Evolutionary conservation across 2,888 invertebrate genomes (phyloP).

Genomic region (Dasypolia templi): DNA sequence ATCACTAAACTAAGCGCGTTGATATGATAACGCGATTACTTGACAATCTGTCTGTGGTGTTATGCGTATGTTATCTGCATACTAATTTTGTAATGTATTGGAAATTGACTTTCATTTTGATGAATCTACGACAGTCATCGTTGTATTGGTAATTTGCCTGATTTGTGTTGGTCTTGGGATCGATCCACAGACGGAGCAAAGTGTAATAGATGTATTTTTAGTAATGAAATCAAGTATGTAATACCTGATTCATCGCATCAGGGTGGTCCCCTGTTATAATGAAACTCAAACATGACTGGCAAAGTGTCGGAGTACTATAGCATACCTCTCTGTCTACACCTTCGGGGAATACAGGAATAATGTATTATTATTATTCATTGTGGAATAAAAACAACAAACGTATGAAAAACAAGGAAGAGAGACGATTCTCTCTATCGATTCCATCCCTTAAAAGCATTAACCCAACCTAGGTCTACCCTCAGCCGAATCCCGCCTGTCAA

Average conservation of each 20-base stretch:
- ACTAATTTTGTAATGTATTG: slow-evolving; percentile 5
- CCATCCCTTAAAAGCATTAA: not conserved
- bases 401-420: not conserved
- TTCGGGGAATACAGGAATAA: not conserved
- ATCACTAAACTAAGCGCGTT: slow-evolving; percentile 43
- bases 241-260: not conserved
- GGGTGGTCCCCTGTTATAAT: not conserved
- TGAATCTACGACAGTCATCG: not conserved
- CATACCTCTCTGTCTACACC: not conserved
- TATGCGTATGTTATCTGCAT: slow-evolving; percentile 10
- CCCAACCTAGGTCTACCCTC: not conserved
- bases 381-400: not conserved
- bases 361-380: not conserved
- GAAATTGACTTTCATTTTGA: not conserved
- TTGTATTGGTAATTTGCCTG: not conserved
- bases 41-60: slow-evolving; percentile 24
- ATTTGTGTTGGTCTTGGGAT: not conserved
- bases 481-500: not conserved
- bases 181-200: not conserved
- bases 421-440: not conserved
- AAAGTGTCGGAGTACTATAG: not conserved
- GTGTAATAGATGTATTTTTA: not conserved
- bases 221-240: not conserved
- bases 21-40: slow-evolving; percentile 57
- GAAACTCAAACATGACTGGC: not conserved